Evolutionary conservation across 2,113 vertebrate genomes (phyloP), one percentile per base, ranked within the genome.

Genomic region (Oreamnos americanus): DNA sequence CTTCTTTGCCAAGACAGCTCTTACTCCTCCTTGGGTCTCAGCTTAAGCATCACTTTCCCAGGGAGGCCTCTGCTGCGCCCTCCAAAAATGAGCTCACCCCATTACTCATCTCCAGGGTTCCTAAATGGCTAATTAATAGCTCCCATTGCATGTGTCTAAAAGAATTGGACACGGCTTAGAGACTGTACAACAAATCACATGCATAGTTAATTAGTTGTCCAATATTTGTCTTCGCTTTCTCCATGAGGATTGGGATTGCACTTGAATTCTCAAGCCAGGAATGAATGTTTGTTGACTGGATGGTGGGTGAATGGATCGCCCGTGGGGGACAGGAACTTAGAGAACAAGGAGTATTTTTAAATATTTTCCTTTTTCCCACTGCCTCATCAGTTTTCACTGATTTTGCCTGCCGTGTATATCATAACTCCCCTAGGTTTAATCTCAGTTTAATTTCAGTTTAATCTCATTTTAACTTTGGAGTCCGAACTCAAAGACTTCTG

Each of bases 341-440:
- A 88, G 23, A 60, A 36, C 51, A 94, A 91, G 39, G 78, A 36
- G 91, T 91, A 60, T 84, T 78, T 57, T 97, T 87, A 83, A 96
- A 87, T 88, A 91, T 23, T 96, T 96, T 64, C 79, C 16, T 81
- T 94, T 96, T 90, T 45, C 58, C 26, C 45, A 33, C 83, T 81
- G 51, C 62, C 39, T 96, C 74, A 74, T 93, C 39, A 10, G 3
- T 89, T 96, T 95, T 58, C 94, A 93, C 39, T 9, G 45, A 81
- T 82, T 93, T 86, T 53, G 17, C 71, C 88, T 95, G 74, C 60
- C 91, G 33, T n/a, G 25, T 92, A 71, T 92, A 93, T 94, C 49
- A 55, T 60, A 90, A 60, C n/a, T 95, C n/a, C 82, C 39, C 60
- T 53, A 26, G 4, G 36, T 88, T 94, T 57, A 91, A 83, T 96